These are phyloP conservation scores for Cephus pulcher DNA, from an alignment of 2,888 invertebrate genomes.

Conservation along the genomic window DNA sequence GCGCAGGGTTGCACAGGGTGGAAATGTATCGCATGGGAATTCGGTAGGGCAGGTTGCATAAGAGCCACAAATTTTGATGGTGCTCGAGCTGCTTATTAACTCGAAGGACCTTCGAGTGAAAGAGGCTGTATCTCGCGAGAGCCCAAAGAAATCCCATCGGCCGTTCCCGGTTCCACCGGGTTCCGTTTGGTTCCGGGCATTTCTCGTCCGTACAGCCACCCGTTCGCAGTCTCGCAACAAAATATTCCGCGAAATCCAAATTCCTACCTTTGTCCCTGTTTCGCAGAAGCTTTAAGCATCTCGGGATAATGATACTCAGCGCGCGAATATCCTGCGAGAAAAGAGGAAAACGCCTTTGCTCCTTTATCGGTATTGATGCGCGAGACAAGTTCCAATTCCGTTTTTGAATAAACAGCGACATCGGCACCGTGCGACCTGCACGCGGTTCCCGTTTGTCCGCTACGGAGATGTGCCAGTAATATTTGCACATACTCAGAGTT, in stretches of 20 bases:
- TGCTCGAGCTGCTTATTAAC: conserved; percentile 54
- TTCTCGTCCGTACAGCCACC: too few species aligned
- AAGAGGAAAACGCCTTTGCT: neutral
- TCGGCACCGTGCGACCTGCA: neutral
- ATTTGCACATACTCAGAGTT: neutral
- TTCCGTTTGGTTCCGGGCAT: neutral
- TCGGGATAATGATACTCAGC: neutral
- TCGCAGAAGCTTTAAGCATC: neutral
- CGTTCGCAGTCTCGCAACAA: neutral
- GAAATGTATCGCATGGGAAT: conserved; percentile 47
- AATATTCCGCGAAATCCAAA: neutral
- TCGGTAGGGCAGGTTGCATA: conserved; percentile 24
- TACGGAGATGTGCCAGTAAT: neutral
- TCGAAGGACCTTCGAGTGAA: conserved; percentile 26
- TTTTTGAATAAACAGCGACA: neutral
- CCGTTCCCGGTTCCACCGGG: conserved; percentile 17
- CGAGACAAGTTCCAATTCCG: neutral
- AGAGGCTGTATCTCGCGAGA: conserved; percentile 29
- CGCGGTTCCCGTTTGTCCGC: neutral
- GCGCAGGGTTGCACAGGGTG: conserved; percentile 16
- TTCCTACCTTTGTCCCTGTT: neutral
- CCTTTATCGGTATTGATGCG: neutral
- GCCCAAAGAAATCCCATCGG: conserved; percentile 31
- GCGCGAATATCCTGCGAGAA: neutral
- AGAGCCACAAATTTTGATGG: conserved; percentile 52